phyloP scores from a whole-genome alignment of 1,140 invertebrate species.

The Batillaria attramentaria region DNA sequence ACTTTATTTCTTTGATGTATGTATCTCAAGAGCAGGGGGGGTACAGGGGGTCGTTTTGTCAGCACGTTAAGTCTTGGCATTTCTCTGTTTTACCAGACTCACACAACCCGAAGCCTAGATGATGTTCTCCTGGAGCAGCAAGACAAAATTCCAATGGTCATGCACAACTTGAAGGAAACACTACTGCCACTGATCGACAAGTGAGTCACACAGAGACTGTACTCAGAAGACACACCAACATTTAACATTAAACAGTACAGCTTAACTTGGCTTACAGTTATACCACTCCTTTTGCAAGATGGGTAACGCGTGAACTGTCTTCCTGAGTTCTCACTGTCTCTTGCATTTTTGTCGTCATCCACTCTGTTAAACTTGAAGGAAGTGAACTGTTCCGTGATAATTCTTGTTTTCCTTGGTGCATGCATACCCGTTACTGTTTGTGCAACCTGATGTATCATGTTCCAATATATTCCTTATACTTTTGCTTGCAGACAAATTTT shows the following conservation, averaged over 20 bases:
- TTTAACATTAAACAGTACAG: background rate
- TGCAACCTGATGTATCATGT: background rate
- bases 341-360: background rate
- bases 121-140: constrained; percentile 73
- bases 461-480: background rate
- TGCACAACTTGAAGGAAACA: constrained; percentile 73
- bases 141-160: constrained; percentile 72
- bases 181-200: constrained; percentile 73
- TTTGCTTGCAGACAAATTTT: constrained; percentile 70
- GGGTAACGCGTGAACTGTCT: background rate
- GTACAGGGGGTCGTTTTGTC: constrained; percentile 74
- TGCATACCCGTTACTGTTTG: background rate
- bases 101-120: constrained; percentile 67
- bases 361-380: no score
- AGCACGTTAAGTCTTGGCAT: constrained; percentile 68
- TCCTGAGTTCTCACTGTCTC: background rate
- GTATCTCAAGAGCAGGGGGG: no score
- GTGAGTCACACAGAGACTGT: constrained; percentile 54
- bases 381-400: no score
- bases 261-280: background rate
- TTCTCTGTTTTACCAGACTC: constrained; percentile 63
- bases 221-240: background rate
- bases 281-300: background rate
- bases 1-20: no score
- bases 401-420: background rate